These are phyloP conservation scores for Bos indicus DNA, from an alignment of 2,113 vertebrate genomes.

Conservation along the genomic window DNA sequence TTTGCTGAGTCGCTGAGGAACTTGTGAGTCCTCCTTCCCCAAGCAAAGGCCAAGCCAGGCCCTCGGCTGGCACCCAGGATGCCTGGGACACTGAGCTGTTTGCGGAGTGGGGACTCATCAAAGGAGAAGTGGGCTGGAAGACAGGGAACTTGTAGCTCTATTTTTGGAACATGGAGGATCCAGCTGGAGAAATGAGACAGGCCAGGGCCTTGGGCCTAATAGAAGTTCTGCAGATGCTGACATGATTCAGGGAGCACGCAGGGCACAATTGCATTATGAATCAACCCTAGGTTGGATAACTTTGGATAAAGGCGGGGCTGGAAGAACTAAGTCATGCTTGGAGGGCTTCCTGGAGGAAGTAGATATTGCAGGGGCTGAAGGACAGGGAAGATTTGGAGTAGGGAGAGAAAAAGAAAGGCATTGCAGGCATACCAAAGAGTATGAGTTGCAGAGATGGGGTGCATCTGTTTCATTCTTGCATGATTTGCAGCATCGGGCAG, in stretches of 20 bases:
- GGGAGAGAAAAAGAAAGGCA: neutral
- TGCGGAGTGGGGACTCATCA: neutral
- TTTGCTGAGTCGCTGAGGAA: neutral
- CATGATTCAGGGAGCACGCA: neutral
- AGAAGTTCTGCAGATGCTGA: neutral
- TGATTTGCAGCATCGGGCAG: neutral
- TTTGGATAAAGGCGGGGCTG: neutral
- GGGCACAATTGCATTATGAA: neutral
- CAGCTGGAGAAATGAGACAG: neutral
- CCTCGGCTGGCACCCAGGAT: neutral
- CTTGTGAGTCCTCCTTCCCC: neutral
- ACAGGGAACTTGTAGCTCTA: neutral
- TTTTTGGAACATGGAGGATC: neutral
- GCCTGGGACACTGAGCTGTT: rapidly evolving
- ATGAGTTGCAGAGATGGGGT: neutral
- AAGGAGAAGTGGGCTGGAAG: neutral
- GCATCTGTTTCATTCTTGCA: neutral
- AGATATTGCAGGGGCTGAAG: neutral
- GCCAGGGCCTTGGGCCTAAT: neutral
- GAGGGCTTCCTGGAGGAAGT: neutral
- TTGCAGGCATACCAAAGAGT: neutral
- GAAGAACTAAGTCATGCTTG: neutral
- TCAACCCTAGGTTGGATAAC: neutral
- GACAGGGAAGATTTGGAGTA: neutral
- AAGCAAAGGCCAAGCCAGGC: neutral